A percentile compares a stretch with the other conserved stretches of the same genome.
Evolutionary conservation across 2,797 vertebrate genomes (phyloP).

Genomic region (Calcarius lapponicus): DNA sequence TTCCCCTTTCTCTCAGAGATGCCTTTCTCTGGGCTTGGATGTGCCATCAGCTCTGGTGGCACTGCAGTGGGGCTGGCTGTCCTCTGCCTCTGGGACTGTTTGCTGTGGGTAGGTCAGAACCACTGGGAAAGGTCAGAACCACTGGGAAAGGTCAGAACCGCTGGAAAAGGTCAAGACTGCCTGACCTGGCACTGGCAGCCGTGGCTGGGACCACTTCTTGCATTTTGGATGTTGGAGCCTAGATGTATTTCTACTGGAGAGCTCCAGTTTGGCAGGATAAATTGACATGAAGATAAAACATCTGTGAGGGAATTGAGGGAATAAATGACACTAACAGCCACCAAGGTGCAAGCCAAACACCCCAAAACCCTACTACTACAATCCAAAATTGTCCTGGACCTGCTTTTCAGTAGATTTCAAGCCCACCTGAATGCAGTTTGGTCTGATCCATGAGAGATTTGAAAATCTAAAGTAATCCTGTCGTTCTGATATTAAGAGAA

Average conservation of each 20-base stretch:
- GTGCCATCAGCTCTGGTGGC: neutral
- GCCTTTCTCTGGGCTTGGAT: neutral
- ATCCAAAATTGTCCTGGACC: neutral
- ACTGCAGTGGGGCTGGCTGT: neutral
- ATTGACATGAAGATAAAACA: neutral
- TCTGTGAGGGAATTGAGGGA: neutral
- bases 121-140: neutral
- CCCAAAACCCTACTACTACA: neutral
- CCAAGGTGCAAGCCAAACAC: neutral
- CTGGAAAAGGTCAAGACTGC: neutral
- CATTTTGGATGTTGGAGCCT: neutral
- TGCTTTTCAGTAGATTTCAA: neutral
- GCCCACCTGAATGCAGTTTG: neutral
- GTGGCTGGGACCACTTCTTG: neutral
- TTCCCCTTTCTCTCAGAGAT: neutral
- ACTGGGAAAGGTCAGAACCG: neutral
- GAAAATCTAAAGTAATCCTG: neutral
- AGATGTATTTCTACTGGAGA: neutral
- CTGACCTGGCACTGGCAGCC: neutral
- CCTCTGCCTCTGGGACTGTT: neutral
- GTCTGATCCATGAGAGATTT: neutral
- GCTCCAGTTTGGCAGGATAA: neutral
- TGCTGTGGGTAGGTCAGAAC: neutral
- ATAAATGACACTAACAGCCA: neutral
- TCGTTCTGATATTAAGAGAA: neutral